A percentile compares a stretch with the other conserved stretches of the same genome.
Conservation (phyloP, 2,888 invertebrate species). For the Nemotelus pantherinus region DNA sequence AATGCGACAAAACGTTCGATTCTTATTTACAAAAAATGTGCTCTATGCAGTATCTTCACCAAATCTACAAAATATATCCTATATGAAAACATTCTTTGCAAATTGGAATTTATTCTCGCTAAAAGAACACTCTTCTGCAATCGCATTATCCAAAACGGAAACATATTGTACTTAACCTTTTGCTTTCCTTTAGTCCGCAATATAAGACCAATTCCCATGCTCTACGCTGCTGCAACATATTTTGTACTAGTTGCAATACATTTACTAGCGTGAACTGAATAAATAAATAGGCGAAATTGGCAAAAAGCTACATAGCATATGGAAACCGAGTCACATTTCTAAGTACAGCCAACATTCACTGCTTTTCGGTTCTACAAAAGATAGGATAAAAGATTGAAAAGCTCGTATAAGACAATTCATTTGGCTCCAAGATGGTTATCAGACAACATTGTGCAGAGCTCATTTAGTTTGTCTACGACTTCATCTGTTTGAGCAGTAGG, state of each 20-base stretch:
- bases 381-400: too few species aligned
- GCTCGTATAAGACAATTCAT: neutral
- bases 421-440: conserved; percentile 43
- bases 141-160: neutral
- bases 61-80: conserved; percentile 1
- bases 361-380: too few species aligned
- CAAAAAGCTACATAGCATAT: conserved; percentile 1
- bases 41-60: neutral
- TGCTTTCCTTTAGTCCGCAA: neutral
- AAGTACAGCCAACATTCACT: too few species aligned
- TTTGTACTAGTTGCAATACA: conserved; percentile 39
- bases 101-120: neutral
- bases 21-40: too few species aligned
- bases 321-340: neutral
- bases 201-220: neutral
- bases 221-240: conserved; percentile 22
- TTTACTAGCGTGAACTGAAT: conserved; percentile 38
- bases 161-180: conserved; percentile 12
- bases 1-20: too few species aligned
- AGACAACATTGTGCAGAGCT: conserved; percentile 32
- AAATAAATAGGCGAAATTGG: conserved; percentile 33
- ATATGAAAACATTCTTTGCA: neutral
- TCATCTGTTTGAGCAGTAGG: conserved; percentile 32
- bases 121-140: too few species aligned
- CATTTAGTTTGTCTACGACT: conserved; percentile 38